These are phyloP conservation scores for Acanthoscelides obtectus DNA, from an alignment of 2,888 invertebrate species.

Conservation along the genomic window DNA sequence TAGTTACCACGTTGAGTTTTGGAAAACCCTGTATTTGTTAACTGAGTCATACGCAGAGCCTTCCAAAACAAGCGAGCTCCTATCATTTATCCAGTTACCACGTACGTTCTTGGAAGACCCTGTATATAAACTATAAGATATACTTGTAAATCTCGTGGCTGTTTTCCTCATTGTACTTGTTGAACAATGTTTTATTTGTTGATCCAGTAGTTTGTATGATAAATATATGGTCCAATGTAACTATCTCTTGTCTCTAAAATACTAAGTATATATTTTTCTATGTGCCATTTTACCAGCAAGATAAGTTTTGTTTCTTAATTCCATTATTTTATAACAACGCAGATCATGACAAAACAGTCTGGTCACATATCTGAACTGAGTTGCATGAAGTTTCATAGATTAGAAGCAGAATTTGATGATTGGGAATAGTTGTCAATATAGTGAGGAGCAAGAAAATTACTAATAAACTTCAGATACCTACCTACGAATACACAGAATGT, in stretches of 20 bases:
- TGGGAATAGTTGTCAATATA: neutral
- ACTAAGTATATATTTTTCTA: conserved; percentile 21
- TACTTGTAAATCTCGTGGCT: conserved; percentile 35
- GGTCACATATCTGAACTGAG: neutral
- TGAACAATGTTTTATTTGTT: conserved; percentile 38
- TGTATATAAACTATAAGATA: conserved; percentile 19
- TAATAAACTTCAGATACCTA: too few relatives aligned
- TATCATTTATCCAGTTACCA: neutral
- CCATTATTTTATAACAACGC: neutral
- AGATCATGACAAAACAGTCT: neutral
- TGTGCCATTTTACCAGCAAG: conserved; percentile 25
- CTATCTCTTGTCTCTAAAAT: conserved; percentile 10
- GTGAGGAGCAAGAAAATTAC: too few relatives aligned
- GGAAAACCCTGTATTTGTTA: neutral
- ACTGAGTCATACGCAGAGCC: neutral
- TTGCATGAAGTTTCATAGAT: neutral
- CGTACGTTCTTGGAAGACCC: neutral
- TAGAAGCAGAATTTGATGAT: neutral
- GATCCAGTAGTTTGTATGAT: conserved; percentile 22
- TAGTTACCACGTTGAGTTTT: neutral
- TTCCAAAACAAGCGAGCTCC: neutral
- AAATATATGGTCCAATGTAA: conserved; percentile 24
- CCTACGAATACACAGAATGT: too few relatives aligned
- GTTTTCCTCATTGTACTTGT: conserved; percentile 32
- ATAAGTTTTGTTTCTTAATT: neutral